Evolutionary conservation across 92 coral and sea anemone genomes (phyloP), one percentile per base, ranked within the genome.

Genomic region (Porites cylindrica): DNA sequence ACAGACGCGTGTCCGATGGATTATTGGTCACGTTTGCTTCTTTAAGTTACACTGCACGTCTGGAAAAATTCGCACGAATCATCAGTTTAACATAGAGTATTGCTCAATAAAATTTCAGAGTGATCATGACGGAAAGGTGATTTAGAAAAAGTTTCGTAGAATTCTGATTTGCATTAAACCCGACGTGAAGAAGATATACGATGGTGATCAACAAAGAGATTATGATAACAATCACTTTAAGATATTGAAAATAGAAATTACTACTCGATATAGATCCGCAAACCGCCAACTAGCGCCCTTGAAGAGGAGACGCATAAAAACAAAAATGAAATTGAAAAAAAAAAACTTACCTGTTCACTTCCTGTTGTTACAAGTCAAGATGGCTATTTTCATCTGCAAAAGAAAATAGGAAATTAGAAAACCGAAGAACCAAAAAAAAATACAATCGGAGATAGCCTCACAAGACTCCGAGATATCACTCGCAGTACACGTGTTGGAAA

Each of bases 141-240:
- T 38, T 38, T 38, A 38, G 32, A 29, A 38, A 38, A 38, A 38
- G 47, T 38, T 38, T 38, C 47, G 47, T 38, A 38, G 6, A 38
- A 38, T 4, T 81, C n/a, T 17, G 21, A 38, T 32, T 10, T 32
- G 19, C 38, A 70, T 82, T 74, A 71, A 72, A 17, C 72, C 47
- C 56, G 16, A 38, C 59, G 56, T 29, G 19, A 5, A 29, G 78
- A 56, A 24, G 68, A 13, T 78, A 19, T n/a, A 32, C 59, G 56
- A 29, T 23, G 24, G 38, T 23, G 50, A 60, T 54, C 51, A 29
- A n/a, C 18, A 62, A 18, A 62, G 66, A 18, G 66, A 62, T 62
- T 65, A 38, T 1, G 53, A 58, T 71, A 82, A 82, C 38, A 58
- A 56, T 59, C 77, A 70, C 56, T 82, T 71, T 60, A 71, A 56